A percentile compares a stretch with the other conserved stretches of the same genome.
phyloP scores from a whole-genome alignment of 2,888 invertebrate species.

The Margaritifera margaritifera region DNA sequence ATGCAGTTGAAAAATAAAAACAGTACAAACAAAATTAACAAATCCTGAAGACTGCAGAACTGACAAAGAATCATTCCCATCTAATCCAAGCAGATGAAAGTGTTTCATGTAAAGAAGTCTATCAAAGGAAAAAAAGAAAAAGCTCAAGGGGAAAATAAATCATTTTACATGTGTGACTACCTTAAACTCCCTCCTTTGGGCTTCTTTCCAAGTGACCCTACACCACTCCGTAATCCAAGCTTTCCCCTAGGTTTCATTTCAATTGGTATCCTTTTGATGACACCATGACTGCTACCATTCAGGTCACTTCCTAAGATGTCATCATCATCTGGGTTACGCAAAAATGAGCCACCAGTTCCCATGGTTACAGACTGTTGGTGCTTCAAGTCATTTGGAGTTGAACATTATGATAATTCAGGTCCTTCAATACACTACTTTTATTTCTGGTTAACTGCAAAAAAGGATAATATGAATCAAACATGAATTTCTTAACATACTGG shows the following conservation, averaged over 20 bases:
- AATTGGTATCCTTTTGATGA: slow-evolving; percentile 70
- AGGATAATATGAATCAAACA: no score
- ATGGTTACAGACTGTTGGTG: slow-evolving; percentile 31
- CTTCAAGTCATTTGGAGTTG: no score
- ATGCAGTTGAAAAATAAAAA: no score
- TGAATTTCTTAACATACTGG: no score
- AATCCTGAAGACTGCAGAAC: no score
- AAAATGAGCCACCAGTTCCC: slow-evolving; percentile 69
- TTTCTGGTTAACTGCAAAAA: no score
- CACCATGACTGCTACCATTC: slow-evolving; percentile 65
- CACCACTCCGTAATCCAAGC: slow-evolving; percentile 63
- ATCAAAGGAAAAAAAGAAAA: not conserved
- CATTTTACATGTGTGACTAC: slow-evolving; percentile 4
- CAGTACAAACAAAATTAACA: no score
- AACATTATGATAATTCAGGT: no score
- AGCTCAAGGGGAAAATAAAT: not conserved
- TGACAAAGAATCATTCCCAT: no score
- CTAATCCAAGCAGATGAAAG: no score
- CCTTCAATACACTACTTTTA: no score
- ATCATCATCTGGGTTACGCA: slow-evolving; percentile 67
- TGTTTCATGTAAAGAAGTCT: no score
- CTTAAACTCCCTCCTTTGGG: slow-evolving; percentile 62
- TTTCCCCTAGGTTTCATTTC: slow-evolving; percentile 70
- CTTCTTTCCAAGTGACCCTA: slow-evolving; percentile 62
- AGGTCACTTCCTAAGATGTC: slow-evolving; percentile 66